Evolutionary conservation across 2,113 vertebrate genomes (phyloP).

Genomic region (Salvator merianae): DNA sequence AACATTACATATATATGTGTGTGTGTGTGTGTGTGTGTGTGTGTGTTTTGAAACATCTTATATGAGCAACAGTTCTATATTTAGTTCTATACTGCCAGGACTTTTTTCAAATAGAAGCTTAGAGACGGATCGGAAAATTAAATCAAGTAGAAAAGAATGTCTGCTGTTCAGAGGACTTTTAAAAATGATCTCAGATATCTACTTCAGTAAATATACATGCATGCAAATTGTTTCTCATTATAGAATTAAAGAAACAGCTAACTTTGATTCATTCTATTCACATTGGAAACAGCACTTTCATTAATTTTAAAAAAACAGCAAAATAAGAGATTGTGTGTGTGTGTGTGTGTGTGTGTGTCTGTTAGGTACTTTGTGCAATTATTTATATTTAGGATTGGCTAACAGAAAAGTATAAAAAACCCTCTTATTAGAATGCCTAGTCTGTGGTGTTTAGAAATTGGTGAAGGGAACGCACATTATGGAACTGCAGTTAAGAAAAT

Average conservation of each 20-base stretch:
- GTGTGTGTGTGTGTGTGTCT: too few relatives aligned
- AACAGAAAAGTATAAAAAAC: neutral
- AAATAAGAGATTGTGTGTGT: too few relatives aligned
- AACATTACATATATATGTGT: too few relatives aligned
- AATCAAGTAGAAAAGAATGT: neutral
- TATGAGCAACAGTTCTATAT: neutral
- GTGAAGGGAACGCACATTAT: too few relatives aligned
- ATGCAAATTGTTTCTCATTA: neutral
- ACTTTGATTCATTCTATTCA: neutral
- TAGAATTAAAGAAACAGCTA: neutral
- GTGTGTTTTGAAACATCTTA: accelerated
- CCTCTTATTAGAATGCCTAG: too few relatives aligned
- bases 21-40: too few relatives aligned
- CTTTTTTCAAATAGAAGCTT: constrained; percentile 19
- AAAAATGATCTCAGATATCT: neutral
- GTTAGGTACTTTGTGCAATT: too few relatives aligned
- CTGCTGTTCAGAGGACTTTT: constrained; percentile 4
- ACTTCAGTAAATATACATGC: constrained; percentile 2
- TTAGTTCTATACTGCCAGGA: neutral
- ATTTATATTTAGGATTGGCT: neutral
- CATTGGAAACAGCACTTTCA: neutral
- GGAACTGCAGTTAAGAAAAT: too few relatives aligned
- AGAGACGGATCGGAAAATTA: constrained; percentile 1
- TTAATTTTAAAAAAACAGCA: neutral
- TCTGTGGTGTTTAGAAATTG: too few relatives aligned